Conservation (phyloP, 2,888 invertebrate species). For the Nomada ferruginata region DNA sequence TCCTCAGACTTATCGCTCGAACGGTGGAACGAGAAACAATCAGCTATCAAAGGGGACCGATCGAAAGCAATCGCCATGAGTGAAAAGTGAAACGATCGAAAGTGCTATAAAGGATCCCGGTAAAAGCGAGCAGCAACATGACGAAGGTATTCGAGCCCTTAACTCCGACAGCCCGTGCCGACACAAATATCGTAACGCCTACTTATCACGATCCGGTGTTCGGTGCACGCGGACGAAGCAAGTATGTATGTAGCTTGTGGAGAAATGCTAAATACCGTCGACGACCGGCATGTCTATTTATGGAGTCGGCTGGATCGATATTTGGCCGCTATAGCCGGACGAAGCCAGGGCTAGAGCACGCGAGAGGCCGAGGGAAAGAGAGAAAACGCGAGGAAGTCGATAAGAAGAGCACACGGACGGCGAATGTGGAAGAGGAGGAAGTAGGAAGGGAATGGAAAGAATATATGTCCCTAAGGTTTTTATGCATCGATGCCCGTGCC, state of each 20-base stretch:
- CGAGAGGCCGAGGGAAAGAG: slow-evolving; percentile 18
- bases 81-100: not conserved
- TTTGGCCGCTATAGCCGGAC: slow-evolving; percentile 59
- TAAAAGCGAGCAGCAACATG: slow-evolving; percentile 10
- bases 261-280: slow-evolving; percentile 77
- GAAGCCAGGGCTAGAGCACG: slow-evolving; percentile 10
- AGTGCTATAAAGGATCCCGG: not conserved
- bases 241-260: slow-evolving; percentile 65
- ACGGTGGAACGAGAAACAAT: too few relatives aligned
- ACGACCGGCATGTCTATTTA: slow-evolving; percentile 76
- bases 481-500: slow-evolving; percentile 67
- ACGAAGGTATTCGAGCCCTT: not conserved
- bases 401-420: slow-evolving; percentile 7
- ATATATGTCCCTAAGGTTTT: slow-evolving; percentile 50
- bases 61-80: not conserved
- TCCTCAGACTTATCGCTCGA: too few relatives aligned
- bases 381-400: slow-evolving; percentile 30
- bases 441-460: slow-evolving; percentile 23
- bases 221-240: slow-evolving; percentile 51
- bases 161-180: not conserved
- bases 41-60: not conserved
- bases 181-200: slow-evolving; percentile 37
- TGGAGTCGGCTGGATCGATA: slow-evolving; percentile 76
- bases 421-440: not conserved
- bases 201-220: slow-evolving; percentile 40